phyloP scores from a whole-genome alignment of 1,140 invertebrate species.

The Drosophila virilis region DNA sequence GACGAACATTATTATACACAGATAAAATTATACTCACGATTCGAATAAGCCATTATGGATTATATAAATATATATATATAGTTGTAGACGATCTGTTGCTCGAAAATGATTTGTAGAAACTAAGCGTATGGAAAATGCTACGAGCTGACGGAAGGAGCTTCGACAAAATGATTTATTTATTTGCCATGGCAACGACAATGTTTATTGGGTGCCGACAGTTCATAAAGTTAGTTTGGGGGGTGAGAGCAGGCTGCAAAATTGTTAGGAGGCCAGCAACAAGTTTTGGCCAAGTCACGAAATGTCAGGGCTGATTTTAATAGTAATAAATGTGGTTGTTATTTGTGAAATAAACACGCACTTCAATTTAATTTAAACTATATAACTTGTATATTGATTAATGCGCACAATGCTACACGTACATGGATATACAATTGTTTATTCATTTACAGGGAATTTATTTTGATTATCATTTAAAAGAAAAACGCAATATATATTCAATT shows the following conservation, averaged over 20 bases:
- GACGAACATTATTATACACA: no score
- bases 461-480: conserved; percentile 44
- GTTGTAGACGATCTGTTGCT: neutral
- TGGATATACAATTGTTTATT: conserved; percentile 34
- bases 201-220: conserved; percentile 28
- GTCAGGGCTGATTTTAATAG: conserved; percentile 44
- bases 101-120: conserved; percentile 26
- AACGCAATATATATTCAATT: conserved; percentile 33
- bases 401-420: conserved; percentile 2
- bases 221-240: neutral
- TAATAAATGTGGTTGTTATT: conserved; percentile 33
- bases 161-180: conserved; percentile 69
- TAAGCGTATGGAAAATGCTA: conserved; percentile 16
- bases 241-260: neutral
- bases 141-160: conserved; percentile 55
- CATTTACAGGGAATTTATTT: conserved; percentile 57
- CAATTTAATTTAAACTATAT: conserved; percentile 14
- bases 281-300: conserved; percentile 60
- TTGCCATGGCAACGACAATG: conserved; percentile 57
- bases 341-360: conserved; percentile 29
- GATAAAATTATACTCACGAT: conserved; percentile 46
- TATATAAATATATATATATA: conserved; percentile 7
- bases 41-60: conserved; percentile 59
- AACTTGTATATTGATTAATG: conserved; percentile 55
- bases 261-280: conserved; percentile 57